Base-by-base conservation (phyloP, 2,797 vertebrate genomes). In the Sebastes kiyomatsui region DNA sequence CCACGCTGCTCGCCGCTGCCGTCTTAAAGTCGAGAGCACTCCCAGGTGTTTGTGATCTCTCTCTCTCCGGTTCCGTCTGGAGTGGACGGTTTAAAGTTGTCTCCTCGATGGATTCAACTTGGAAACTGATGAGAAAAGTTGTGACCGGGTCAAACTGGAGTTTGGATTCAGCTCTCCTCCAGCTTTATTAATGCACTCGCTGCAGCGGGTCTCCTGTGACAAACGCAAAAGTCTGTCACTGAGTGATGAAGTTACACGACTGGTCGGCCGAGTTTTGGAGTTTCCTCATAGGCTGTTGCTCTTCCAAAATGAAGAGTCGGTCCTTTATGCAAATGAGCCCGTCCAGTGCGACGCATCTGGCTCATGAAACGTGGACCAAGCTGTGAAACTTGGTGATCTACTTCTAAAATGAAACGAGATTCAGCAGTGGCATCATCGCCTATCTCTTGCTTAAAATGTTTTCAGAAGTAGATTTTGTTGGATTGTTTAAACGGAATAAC, bases 121-220 rank as follows among this genome's bases (percentile, higher is more conserved):
- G 60, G 76, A 81, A 38, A 58, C 5, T 35, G 75, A 77, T 75
- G 9, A 58, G 23, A 55, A 81, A 82, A 80, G 35, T 81, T 86
- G 56, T 58, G 75, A 60, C 75, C 49, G 7, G 72, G 77, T 85
- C 77, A 67, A 56, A 56, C 64, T 33, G 58, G 18, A 78, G 60
- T 72, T 59, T 5, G 7, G 56, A 68, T 83, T 68, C 54, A 65
- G 49, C 28, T 62, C 64, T 73, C 32, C 42, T 79, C 52, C 54
- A 69, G 64, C 66, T 81, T 38, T 54, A 61, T 66, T 64, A 60
- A 71, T 28, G 23, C 49, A 68, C 69, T 58, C 55, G 25, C 55
- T 75, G 38, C 72, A 58, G 72, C 80, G 65, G 55, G 62, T 55
- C 78, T 71, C 22, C 1, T 46, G 60, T 71, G 38, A 66, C 49